These are phyloP conservation scores for Sepiola atlantica DNA, from an alignment of 2,888 invertebrate genomes.

Conservation along the genomic window DNA sequence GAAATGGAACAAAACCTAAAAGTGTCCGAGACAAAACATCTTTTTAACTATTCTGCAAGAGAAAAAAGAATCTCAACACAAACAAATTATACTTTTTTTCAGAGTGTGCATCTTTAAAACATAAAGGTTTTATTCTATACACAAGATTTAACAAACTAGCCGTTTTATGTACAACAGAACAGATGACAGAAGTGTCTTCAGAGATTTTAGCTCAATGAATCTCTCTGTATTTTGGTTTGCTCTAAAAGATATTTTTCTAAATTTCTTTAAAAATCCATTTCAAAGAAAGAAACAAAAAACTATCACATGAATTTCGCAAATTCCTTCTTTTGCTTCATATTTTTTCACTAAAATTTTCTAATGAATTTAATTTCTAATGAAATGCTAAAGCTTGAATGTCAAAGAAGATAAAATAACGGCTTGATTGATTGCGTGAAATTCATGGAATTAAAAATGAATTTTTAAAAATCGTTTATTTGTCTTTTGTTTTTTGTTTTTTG, in stretches of 20 bases:
- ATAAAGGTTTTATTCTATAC: constrained; percentile 15
- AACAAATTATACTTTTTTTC: background rate
- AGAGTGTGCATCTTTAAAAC: background rate
- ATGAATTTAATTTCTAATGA: constrained; percentile 3
- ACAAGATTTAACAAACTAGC: background rate
- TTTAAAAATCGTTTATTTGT: constrained; percentile 10
- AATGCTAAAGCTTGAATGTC: background rate
- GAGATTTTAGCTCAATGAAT: background rate
- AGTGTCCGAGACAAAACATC: background rate
- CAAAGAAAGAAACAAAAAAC: constrained; percentile 32
- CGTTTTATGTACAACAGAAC: background rate
- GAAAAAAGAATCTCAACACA: background rate
- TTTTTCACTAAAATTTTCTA: constrained; percentile 32
- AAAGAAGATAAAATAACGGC: background rate
- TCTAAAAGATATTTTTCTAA: background rate
- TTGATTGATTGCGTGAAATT: background rate
- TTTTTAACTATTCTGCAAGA: background rate
- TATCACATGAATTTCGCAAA: background rate
- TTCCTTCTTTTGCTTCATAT: background rate
- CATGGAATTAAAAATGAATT: background rate
- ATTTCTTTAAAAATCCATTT: background rate
- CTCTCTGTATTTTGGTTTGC: background rate
- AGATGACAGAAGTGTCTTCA: background rate
- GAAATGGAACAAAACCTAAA: background rate
- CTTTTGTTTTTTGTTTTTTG: background rate